Percentiles rank a stretch among this genome's conserved stretches.
Conservation (phyloP, 1,140 invertebrate genomes). For the Adoxophyes honmai region DNA sequence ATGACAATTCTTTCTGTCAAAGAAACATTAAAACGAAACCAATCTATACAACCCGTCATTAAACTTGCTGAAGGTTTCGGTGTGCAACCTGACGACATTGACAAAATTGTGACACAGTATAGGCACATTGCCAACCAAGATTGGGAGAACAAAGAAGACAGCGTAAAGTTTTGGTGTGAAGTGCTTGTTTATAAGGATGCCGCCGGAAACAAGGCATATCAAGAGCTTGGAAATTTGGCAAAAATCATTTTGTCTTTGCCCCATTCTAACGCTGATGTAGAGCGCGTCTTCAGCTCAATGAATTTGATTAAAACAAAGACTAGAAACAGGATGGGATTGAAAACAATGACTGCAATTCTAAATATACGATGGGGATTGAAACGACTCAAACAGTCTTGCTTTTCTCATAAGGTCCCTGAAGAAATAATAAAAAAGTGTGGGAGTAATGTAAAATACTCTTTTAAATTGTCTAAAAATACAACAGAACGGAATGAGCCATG, state of each 20-base stretch:
- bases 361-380: slow-evolving; percentile 27
- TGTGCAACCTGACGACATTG: slow-evolving; percentile 20
- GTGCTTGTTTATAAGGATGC: slow-evolving; percentile 26
- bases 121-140: slow-evolving; percentile 26
- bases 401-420: slow-evolving; percentile 20
- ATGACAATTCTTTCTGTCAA: slow-evolving; percentile 27
- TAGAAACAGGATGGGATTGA: slow-evolving; percentile 22
- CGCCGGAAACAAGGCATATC: slow-evolving; percentile 23
- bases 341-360: slow-evolving; percentile 29
- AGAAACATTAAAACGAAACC: slow-evolving; percentile 28
- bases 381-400: slow-evolving; percentile 24
- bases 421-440: too few relatives aligned
- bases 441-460: too few relatives aligned
- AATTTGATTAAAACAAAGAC: slow-evolving; percentile 28
- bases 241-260: slow-evolving; percentile 24
- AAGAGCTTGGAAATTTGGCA: slow-evolving; percentile 20
- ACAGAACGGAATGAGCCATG: too few relatives aligned
- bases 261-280: slow-evolving; percentile 31
- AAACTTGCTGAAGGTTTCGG: slow-evolving; percentile 23
- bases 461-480: too few relatives aligned
- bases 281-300: slow-evolving; percentile 30
- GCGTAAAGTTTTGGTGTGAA: slow-evolving; percentile 26
- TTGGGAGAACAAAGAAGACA: slow-evolving; percentile 20
- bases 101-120: slow-evolving; percentile 26
- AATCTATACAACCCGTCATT: slow-evolving; percentile 17